These are phyloP conservation scores for Euglossa dilemma DNA, from an alignment of 1,140 invertebrate genomes.

Conservation along the genomic window DNA sequence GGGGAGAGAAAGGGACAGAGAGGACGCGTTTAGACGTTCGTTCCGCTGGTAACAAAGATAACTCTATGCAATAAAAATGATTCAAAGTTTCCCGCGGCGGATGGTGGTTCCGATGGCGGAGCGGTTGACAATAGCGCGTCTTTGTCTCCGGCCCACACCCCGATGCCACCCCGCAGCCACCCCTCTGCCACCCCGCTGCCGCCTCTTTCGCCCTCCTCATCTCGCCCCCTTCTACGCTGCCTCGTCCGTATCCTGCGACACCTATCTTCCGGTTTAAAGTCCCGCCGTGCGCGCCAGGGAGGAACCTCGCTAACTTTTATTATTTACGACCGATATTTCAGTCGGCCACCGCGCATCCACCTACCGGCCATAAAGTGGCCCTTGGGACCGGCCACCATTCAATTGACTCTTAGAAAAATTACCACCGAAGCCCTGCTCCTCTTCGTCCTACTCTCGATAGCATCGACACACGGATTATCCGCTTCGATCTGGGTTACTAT, in stretches of 20 bases:
- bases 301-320: constrained; percentile 83
- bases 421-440: neutral
- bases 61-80: constrained; percentile 84
- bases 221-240: constrained; percentile 60
- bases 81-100: constrained; percentile 83
- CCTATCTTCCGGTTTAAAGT: constrained; percentile 84
- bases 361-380: constrained; percentile 56
- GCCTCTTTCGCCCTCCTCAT: constrained; percentile 70
- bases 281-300: constrained; percentile 77
- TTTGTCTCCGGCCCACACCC: constrained; percentile 78
- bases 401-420: constrained; percentile 48
- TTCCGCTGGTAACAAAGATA: constrained; percentile 83
- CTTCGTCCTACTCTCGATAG: neutral
- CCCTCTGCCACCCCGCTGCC: constrained; percentile 53
- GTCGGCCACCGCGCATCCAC: constrained; percentile 68
- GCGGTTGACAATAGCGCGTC: constrained; percentile 82
- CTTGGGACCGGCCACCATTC: constrained; percentile 30
- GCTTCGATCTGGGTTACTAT: too few relatives aligned
- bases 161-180: constrained; percentile 54
- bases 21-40: constrained; percentile 81
- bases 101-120: constrained; percentile 82
- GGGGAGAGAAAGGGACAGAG: constrained; percentile 60
- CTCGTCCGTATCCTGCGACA: constrained; percentile 79
- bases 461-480: too few relatives aligned
- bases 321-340: constrained; percentile 84